phyloP scores from a whole-genome alignment of 2,113 vertebrate species.

The Marcusenius ussheri region DNA sequence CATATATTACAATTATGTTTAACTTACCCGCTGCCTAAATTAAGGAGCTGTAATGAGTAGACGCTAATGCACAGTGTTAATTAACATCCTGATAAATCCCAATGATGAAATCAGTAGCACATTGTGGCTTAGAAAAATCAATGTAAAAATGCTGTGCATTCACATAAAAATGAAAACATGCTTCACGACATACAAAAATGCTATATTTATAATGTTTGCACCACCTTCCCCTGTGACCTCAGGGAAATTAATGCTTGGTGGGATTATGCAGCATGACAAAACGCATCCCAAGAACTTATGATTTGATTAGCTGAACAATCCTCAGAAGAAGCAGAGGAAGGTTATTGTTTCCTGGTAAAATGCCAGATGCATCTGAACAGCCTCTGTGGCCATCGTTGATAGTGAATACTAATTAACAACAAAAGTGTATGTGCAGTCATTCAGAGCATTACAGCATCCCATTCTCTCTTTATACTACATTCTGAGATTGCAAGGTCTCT shows the following conservation, averaged over 20 bases:
- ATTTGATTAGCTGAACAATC: not conserved
- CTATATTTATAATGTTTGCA: not conserved
- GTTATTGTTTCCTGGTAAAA: not conserved
- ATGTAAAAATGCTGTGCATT: not conserved
- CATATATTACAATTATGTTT: not conserved
- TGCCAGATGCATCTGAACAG: not conserved
- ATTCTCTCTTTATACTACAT: not conserved
- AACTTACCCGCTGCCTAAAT: not conserved
- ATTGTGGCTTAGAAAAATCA: not conserved
- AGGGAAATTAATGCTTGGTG: not conserved
- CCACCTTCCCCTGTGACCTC: not conserved
- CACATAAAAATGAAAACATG: not conserved
- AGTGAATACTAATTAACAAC: not conserved
- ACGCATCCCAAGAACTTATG: not conserved
- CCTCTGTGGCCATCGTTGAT: not conserved
- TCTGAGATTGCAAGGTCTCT: not conserved
- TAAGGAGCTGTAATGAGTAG: not conserved
- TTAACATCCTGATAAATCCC: not conserved
- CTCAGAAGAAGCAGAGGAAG: not conserved
- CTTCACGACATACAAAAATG: not conserved
- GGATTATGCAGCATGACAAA: constrained; percentile 6
- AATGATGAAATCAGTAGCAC: not conserved
- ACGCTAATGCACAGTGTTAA: not conserved
- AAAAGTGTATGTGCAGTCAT: not conserved
- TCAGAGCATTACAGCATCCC: not conserved